These are phyloP conservation scores for Notiomystis cincta DNA, from an alignment of 2,113 vertebrate genomes.

Conservation along the genomic window DNA sequence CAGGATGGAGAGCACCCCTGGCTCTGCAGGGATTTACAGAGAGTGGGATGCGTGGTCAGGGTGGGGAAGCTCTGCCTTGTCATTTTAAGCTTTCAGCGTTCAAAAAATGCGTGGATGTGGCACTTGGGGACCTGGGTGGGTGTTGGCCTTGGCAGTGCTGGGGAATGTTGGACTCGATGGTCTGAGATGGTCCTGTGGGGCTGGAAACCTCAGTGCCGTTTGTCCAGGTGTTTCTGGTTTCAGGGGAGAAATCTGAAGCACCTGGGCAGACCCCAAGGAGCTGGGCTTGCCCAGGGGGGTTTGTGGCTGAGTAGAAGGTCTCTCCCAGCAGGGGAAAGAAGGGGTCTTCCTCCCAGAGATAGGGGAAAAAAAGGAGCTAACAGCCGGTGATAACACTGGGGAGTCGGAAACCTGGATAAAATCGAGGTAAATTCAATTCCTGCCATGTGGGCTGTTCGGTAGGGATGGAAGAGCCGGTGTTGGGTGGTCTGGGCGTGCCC, in stretches of 20 bases:
- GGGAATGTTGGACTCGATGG: neutral
- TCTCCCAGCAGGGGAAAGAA: rapidly evolving
- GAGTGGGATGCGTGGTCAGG: rapidly evolving
- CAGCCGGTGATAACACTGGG: rapidly evolving
- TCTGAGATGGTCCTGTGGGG: neutral
- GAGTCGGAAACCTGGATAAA: neutral
- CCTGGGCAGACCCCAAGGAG: rapidly evolving
- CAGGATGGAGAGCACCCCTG: rapidly evolving
- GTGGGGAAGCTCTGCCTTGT: neutral
- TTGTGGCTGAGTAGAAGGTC: rapidly evolving
- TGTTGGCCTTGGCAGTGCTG: neutral
- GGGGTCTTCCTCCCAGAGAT: rapidly evolving
- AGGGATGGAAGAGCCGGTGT: rapidly evolving
- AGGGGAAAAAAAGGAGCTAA: neutral
- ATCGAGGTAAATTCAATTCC: neutral
- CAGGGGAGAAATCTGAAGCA: neutral
- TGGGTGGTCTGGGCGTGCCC: neutral
- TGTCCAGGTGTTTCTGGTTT: neutral
- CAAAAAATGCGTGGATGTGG: neutral
- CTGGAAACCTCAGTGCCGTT: rapidly evolving
- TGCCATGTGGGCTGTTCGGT: rapidly evolving
- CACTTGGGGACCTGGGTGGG: neutral
- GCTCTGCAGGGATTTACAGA: neutral
- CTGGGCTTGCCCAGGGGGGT: neutral
- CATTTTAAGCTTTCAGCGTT: rapidly evolving